Evolutionary conservation across 2,888 invertebrate genomes (phyloP), one percentile per base, ranked within the genome.

Genomic region (Notodonta ziczac): DNA sequence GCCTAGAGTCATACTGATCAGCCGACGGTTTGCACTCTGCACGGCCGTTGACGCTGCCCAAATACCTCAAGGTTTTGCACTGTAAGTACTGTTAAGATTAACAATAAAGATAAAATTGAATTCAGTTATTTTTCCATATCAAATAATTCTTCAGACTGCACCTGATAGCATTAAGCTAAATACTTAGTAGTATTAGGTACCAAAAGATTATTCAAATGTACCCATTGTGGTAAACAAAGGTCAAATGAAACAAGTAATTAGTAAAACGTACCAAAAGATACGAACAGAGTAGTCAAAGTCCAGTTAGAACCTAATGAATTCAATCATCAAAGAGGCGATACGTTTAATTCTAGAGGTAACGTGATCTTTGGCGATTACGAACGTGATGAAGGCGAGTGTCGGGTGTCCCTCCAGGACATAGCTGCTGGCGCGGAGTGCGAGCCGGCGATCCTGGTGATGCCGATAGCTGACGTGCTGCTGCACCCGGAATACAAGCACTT

Each of bases 401-500:
- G 69, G 0, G 60, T 90, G 6, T 72, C 78, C 0, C 1, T 80
- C 0, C 75, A 80, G 4, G 72, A 83, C 2, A 51, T 91, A 12
- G 82, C 86, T 0, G 57, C 35, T 0, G 90, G 89, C 0, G 72
- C 69, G 0, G 78, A 80, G 53, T 92, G 91, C 42, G 85, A 85
- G 12, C 84, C 89, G 0, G 90, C 90, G 0, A 76, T 88, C 0
- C 70, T 92, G 12, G 72, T 92, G 62, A 86, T 91, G 84, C 91
- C 91, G 0, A 81, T 91, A 51, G 84, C 90, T 0, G 91, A 92
- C 50, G 91, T 92, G 2, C 77, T 92, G 5, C 79, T 92, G 0
- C 91, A 91, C 44, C 91, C 91, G 0, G 91, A 91, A 80, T 91
- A 86, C 67, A 90, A 91, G 63, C 88, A 91, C 69, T 91, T 91